Percentiles rank a stretch among this genome's conserved stretches.
Evolutionary conservation across 2,888 invertebrate genomes (phyloP).

Genomic region (Pheosia gnoma): DNA sequence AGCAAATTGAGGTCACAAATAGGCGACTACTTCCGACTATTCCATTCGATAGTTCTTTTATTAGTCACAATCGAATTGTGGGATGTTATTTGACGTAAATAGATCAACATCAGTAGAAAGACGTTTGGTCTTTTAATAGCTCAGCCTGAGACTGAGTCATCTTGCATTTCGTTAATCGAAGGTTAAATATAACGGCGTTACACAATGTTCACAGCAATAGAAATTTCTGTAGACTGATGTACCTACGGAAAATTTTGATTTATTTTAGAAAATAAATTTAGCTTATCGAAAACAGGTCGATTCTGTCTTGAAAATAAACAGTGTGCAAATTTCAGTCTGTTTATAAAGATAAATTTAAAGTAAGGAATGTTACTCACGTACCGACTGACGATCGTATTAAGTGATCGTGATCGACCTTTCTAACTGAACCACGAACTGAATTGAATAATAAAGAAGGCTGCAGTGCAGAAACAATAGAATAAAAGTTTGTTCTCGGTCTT

Average conservation of each 20-base stretch:
- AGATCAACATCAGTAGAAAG: conserved; percentile 68
- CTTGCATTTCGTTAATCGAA: conserved; percentile 75
- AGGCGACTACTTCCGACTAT: not conserved
- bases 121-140: conserved; percentile 67
- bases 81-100: conserved; percentile 51
- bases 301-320: not conserved
- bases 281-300: not conserved
- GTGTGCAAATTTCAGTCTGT: not conserved
- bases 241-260: conserved; percentile 5
- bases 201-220: conserved; percentile 41
- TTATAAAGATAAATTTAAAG: not conserved
- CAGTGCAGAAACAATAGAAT: too few relatives aligned
- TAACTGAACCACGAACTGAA: too few relatives aligned
- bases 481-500: too few relatives aligned
- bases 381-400: not conserved
- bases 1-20: not conserved
- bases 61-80: conserved; percentile 10
- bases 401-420: too few relatives aligned
- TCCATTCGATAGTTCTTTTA: not conserved
- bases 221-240: conserved; percentile 22
- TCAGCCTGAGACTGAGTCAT: conserved; percentile 66
- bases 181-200: conserved; percentile 67
- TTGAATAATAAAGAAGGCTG: too few relatives aligned
- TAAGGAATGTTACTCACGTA: not conserved
- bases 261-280: conserved; percentile 19